Evolutionary conservation across 2,797 vertebrate species (phyloP).

Genomic region (Crotalus adamanteus): DNA sequence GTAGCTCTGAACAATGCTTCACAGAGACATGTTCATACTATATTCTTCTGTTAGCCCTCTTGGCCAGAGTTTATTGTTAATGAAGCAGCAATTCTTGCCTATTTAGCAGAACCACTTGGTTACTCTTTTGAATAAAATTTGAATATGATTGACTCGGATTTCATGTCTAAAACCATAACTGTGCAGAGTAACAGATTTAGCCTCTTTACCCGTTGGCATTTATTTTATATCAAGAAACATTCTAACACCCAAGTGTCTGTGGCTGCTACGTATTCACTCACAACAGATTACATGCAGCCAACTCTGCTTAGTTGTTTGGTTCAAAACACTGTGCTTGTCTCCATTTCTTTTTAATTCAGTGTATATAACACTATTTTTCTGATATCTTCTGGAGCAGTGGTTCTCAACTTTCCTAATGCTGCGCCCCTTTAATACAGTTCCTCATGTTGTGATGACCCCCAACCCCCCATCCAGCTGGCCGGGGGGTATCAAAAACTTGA

Average conservation of each 20-base stretch:
- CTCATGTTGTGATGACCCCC: too few relatives aligned
- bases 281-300: conserved; percentile 20
- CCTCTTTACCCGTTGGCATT: conserved; percentile 27
- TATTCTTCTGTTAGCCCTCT: conserved; percentile 63
- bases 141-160: conserved; percentile 57
- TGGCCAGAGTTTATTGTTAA: conserved; percentile 64
- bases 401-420: too few relatives aligned
- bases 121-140: conserved; percentile 60
- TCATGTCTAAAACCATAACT: conserved; percentile 53
- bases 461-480: too few relatives aligned
- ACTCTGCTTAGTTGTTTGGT: neutral
- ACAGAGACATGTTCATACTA: conserved; percentile 27
- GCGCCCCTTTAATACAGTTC: too few relatives aligned
- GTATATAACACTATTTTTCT: neutral
- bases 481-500: too few relatives aligned
- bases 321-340: conserved; percentile 14
- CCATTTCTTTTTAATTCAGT: neutral
- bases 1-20: conserved; percentile 42
- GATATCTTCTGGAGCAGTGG: neutral
- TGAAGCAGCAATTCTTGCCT: conserved; percentile 60
- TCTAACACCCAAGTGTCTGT: neutral
- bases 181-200: conserved; percentile 49
- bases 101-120: conserved; percentile 57
- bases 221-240: conserved; percentile 5
- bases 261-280: neutral